These are phyloP conservation scores for Larimichthys crocea DNA, from an alignment of 2,113 vertebrate species.

Conservation along the genomic window DNA sequence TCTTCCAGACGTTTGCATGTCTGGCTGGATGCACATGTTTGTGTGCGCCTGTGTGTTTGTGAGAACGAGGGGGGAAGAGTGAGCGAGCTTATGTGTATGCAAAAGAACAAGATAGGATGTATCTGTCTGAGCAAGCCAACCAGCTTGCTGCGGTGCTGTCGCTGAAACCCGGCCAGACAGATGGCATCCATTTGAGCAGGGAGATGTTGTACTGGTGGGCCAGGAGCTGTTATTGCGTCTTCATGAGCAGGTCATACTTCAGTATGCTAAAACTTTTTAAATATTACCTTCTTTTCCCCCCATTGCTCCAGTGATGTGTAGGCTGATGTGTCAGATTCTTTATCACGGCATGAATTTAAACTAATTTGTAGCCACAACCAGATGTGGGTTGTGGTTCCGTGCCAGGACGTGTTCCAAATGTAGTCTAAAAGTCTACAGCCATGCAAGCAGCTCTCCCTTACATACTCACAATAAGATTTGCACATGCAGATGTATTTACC, in stretches of 20 bases:
- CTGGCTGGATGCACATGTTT: slow-evolving; percentile 40
- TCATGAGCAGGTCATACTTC: slow-evolving; percentile 52
- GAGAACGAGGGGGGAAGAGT: slow-evolving; percentile 16
- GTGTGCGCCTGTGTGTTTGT: background rate
- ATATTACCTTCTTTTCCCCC: slow-evolving; percentile 35
- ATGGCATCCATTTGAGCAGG: slow-evolving; percentile 79
- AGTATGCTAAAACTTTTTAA: slow-evolving; percentile 66
- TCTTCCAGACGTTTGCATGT: slow-evolving; percentile 62
- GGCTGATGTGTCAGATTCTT: slow-evolving; percentile 29
- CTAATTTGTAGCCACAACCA: too few species aligned
- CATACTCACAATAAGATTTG: too few species aligned
- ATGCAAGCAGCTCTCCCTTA: too few species aligned
- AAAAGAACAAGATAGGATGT: slow-evolving; percentile 45
- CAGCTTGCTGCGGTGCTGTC: slow-evolving; percentile 53
- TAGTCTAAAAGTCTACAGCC: too few species aligned
- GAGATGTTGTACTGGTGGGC: slow-evolving; percentile 65
- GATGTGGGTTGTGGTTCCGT: too few species aligned
- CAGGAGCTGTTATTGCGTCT: slow-evolving; percentile 64
- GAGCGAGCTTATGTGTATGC: slow-evolving; percentile 57
- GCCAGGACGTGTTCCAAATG: too few species aligned
- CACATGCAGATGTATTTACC: background rate
- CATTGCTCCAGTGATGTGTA: slow-evolving; percentile 24
- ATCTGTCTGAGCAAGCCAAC: slow-evolving; percentile 51
- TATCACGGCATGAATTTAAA: too few species aligned
- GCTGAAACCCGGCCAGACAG: slow-evolving; percentile 69